Evolutionary conservation across 2,797 vertebrate species (phyloP), one percentile per base, ranked within the genome.

Genomic region (Dallia pectoralis): DNA sequence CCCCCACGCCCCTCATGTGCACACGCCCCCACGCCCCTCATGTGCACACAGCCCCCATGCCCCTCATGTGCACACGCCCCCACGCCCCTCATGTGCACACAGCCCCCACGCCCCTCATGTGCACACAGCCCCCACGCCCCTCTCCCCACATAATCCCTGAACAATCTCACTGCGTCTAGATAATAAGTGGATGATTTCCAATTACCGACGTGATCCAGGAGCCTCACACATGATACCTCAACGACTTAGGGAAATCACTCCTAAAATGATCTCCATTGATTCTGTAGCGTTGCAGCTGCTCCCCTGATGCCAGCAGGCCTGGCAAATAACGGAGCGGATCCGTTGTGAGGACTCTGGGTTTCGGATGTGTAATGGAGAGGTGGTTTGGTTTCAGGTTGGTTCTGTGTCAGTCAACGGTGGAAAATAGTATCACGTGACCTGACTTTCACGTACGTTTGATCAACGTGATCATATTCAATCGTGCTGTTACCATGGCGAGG

Each of bases 111-210:
- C 4, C 40, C 4, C 44, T 0, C 36, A 25, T n/a, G n/a, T n/a
- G n/a, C n/a, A n/a, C n/a, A n/a, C n/a, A n/a, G n/a, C n/a, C n/a
- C n/a, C n/a, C n/a, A n/a, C n/a, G n/a, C 70, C 4, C 59, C 82
- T 86, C 82, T 83, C 86, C 86, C 83, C 80, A 30, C 87, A 74
- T 90, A 89, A 93, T 93, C 87, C 89, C 88, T 86, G 84, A 84
- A 89, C 87, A 90, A 91, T 90, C 85, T 88, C 83, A 75, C 83
- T 90, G 89, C 92, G 92, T 92, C 90, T 91, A 84, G 85, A 86
- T 85, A 87, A 86, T 88, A 90, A 90, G 85, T 87, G 85, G 88
- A 87, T 77, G 51, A 84, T 84, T 74, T 92, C 89, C 79, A 69
- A 86, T 91, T 92, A 91, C 79, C 64, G 79, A 85, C 71, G 81